Evolutionary conservation across 2,888 invertebrate species (phyloP), one percentile per base, ranked within the genome.

Genomic region (Cenopis cana): DNA sequence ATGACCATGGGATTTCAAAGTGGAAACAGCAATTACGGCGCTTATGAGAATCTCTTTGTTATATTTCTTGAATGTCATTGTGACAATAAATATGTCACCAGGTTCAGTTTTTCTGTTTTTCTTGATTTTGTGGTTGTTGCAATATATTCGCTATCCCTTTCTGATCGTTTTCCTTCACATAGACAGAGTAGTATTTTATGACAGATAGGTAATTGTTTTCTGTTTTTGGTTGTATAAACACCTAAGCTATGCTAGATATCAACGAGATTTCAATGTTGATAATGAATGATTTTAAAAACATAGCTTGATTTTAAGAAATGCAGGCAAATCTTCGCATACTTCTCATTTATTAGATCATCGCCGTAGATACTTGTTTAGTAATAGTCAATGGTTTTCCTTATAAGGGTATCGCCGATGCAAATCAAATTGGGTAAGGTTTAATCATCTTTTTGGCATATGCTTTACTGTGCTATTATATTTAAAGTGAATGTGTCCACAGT

Each of bases 391-490:
- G 61, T 67, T 67, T 71, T 61, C 55, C 67, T 71, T 71, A 71
- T 67, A 61, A 50, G 61, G 66, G 62, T 60, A 70, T 70, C 65
- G 33, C 52, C 55, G 55, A 61, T 61, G 66, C 71, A 67, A 67
- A 66, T 67, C 38, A 60, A 70, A 66, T 70, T 9, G 54, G 41
- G 49, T 57, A 12, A 65, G 17, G 14, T 59, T 33, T 55, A 70
- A 70, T 60, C 18, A 50, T 14, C 12, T 59, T 52, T 68, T 62
- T 56, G 62, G 56, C 62, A 69, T 69, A 62, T 55, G 33, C 12
- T 46, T 50, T 24, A 54, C 5, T 49, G 59, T 18, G 49, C 33
- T 29, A 57, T 50, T 68, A 61, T 54, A 46, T 46, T 54, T 68
- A 33, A 56, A 29, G n/a, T 29, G 29, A 24, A 60, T n/a, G n/a